Conservation (phyloP, 2,888 invertebrate species). For the Callyntrura sp. region DNA sequence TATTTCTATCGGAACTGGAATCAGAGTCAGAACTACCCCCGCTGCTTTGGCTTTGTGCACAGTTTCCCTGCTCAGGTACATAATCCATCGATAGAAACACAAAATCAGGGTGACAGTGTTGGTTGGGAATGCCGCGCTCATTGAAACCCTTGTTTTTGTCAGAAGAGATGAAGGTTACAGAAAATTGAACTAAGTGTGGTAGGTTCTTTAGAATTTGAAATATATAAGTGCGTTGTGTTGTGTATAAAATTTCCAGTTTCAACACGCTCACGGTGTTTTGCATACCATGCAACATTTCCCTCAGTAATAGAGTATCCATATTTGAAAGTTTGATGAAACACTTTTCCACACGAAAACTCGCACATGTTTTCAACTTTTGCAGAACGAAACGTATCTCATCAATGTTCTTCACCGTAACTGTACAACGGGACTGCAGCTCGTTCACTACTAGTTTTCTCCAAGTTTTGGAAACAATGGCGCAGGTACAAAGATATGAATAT, state of each 20-base stretch:
- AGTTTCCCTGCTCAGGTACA: background rate
- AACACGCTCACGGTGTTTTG: slow-evolving; percentile 31
- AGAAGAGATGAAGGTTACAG: background rate
- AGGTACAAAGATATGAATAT: slow-evolving; percentile 25
- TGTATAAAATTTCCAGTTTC: background rate
- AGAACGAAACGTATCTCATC: slow-evolving; percentile 24
- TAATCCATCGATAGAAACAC: too few relatives aligned
- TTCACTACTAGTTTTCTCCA: slow-evolving; percentile 57
- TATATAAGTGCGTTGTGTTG: background rate
- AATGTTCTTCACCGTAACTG: background rate
- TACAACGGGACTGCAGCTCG: slow-evolving; percentile 44
- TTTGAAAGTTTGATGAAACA: background rate
- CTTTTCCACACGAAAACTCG: slow-evolving; percentile 48
- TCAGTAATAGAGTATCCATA: background rate
- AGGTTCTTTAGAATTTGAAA: slow-evolving; percentile 27
- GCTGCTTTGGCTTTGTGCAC: too few relatives aligned
- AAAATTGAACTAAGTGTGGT: slow-evolving; percentile 47
- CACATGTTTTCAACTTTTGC: slow-evolving; percentile 18
- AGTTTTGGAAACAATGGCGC: slow-evolving; percentile 38
- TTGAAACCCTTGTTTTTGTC: too few relatives aligned
- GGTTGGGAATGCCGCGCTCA: too few relatives aligned
- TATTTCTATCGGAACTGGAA: too few relatives aligned
- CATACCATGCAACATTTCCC: background rate
- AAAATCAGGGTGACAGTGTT: background rate
- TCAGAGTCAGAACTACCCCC: too few relatives aligned